These are phyloP conservation scores for Pampus argenteus DNA, from an alignment of 2,797 vertebrate species.

Conservation along the genomic window DNA sequence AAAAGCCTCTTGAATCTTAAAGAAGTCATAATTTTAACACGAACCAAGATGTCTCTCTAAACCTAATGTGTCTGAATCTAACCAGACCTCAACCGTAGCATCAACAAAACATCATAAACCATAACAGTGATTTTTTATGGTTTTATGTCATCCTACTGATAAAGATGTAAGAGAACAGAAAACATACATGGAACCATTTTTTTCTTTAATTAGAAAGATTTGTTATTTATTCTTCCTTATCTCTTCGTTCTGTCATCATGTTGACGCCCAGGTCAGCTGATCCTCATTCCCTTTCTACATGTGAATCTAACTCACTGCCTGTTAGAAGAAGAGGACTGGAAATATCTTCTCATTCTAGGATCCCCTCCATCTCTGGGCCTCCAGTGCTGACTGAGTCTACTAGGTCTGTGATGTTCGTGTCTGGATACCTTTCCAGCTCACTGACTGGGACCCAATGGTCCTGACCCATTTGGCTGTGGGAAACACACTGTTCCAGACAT, in stretches of 20 bases:
- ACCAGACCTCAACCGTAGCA: no score
- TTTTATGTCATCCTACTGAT: no score
- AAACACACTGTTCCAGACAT: slow-evolving; percentile 58
- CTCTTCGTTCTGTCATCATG: neutral
- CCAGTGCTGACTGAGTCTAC: neutral
- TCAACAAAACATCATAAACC: no score
- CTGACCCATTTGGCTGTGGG: slow-evolving; percentile 60
- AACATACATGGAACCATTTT: no score
- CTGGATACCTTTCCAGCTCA: slow-evolving; percentile 50
- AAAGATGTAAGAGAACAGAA: no score
- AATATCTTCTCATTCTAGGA: neutral
- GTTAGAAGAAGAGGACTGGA: neutral
- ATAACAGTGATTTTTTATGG: no score
- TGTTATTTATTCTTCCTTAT: no score
- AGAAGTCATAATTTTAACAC: no score
- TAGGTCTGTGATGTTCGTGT: slow-evolving; percentile 37
- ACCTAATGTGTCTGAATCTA: no score
- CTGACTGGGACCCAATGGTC: slow-evolving; percentile 56
- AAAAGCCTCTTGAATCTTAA: no score
- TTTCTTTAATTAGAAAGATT: no score
- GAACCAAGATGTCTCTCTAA: no score
- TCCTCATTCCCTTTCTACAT: neutral
- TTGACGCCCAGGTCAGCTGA: neutral
- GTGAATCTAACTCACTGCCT: neutral
- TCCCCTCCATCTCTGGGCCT: slow-evolving; percentile 9